Percentiles rank a stretch among this genome's conserved stretches.
These are phyloP conservation scores for Bothrops jararaca DNA, from an alignment of 2,113 vertebrate species.

Conservation along the genomic window DNA sequence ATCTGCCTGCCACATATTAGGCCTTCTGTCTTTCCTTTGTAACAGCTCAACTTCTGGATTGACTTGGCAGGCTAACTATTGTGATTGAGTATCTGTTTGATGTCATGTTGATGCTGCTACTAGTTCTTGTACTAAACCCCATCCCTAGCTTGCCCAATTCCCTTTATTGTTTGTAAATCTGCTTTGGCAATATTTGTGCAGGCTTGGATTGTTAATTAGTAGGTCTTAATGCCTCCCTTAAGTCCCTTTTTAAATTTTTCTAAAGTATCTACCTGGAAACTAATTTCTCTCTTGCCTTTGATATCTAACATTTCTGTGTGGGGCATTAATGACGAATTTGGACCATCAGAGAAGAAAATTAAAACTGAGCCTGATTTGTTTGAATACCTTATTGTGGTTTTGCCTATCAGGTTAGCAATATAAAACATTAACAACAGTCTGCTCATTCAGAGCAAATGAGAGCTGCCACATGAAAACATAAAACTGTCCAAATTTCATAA, in stretches of 20 bases:
- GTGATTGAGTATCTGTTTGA: background rate
- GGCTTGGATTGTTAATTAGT: background rate
- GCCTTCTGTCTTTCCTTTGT: slow-evolving; percentile 10
- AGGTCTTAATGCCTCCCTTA: background rate
- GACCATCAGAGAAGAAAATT: background rate
- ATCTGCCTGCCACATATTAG: background rate
- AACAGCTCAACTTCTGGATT: slow-evolving; percentile 3
- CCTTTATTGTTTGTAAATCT: background rate
- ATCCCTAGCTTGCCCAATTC: background rate
- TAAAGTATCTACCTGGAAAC: background rate
- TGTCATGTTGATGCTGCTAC: slow-evolving; percentile 1
- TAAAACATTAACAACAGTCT: background rate
- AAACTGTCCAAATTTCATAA: background rate
- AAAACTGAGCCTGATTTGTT: background rate
- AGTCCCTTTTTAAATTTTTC: background rate
- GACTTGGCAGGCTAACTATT: slow-evolving; percentile 12
- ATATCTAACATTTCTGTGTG: background rate
- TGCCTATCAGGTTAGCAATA: background rate
- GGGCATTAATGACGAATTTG: background rate
- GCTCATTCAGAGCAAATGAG: background rate
- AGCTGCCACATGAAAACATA: background rate
- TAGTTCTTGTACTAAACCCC: slow-evolving; percentile 3
- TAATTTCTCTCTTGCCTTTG: background rate
- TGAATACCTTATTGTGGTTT: background rate
- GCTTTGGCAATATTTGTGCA: background rate